These are phyloP conservation scores for Malurus elegans DNA, from an alignment of 2,113 vertebrate genomes.

Conservation along the genomic window DNA sequence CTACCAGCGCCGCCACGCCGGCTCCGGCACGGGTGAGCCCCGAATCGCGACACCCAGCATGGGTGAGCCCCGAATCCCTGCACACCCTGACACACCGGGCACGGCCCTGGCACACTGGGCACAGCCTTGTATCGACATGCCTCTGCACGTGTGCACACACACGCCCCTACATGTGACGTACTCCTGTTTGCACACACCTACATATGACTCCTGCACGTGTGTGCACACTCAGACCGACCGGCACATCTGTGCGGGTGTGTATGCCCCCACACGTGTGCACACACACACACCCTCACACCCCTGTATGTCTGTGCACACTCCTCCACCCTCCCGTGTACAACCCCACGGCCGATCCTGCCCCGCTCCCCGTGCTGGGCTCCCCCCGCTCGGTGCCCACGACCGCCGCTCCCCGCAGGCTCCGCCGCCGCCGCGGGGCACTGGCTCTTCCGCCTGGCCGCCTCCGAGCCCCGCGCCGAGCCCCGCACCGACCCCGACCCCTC, in stretches of 20 bases:
- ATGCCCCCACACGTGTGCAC: not conserved
- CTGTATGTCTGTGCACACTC: too few relatives aligned
- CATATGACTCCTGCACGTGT: not conserved
- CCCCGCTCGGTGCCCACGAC: not conserved
- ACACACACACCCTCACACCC: not conserved
- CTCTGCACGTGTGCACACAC: too few relatives aligned
- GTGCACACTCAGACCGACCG: not conserved
- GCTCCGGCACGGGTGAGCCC: slow-evolving; percentile 80
- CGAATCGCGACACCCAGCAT: fast-evolving
- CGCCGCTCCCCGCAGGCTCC: not conserved
- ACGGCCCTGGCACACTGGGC: not conserved
- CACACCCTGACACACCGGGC: not conserved
- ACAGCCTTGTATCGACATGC: fast-evolving
- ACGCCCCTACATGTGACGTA: too few relatives aligned
- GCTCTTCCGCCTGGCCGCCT: not conserved
- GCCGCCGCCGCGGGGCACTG: not conserved
- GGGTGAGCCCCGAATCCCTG: not conserved
- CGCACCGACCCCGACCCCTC: not conserved
- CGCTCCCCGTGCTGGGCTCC: not conserved
- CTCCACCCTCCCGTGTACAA: too few relatives aligned
- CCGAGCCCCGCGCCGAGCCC: not conserved
- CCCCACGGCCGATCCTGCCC: too few relatives aligned
- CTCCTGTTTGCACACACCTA: not conserved
- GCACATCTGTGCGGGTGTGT: not conserved
- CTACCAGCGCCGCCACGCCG: slow-evolving; percentile 87